These are phyloP conservation scores for Campylomormyrus numenius DNA, from an alignment of 2,113 vertebrate species.

Conservation along the genomic window DNA sequence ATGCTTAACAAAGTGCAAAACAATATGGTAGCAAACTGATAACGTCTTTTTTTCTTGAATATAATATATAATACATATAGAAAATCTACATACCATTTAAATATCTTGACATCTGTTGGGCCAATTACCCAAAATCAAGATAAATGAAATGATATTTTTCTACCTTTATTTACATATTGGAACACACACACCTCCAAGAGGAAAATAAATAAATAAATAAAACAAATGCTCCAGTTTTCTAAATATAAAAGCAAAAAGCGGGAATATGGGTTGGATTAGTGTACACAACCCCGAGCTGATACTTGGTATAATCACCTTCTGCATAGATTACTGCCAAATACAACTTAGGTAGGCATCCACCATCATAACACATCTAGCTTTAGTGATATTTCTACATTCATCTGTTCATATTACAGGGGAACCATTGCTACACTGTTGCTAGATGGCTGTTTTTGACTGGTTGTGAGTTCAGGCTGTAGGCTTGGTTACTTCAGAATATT, in stretches of 20 bases:
- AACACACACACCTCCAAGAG: background rate
- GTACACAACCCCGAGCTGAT: background rate
- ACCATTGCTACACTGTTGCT: background rate
- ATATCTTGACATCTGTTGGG: background rate
- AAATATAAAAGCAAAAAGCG: background rate
- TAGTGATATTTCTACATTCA: background rate
- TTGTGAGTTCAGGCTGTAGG: background rate
- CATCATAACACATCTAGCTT: background rate
- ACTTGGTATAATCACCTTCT: background rate
- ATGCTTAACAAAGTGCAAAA: background rate
- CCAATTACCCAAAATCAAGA: conserved; percentile 1
- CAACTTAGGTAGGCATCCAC: background rate
- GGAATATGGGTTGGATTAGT: background rate
- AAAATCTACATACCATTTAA: background rate
- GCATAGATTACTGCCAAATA: background rate
- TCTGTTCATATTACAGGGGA: background rate
- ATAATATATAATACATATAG: background rate
- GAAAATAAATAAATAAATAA: background rate
- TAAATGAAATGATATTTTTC: background rate
- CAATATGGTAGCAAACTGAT: background rate
- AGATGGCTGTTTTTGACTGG: background rate
- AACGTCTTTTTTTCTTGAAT: background rate
- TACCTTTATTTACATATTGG: conserved; percentile 3
- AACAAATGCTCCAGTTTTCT: conserved; percentile 6
- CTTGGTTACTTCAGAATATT: background rate